Evolutionary conservation across 1,140 invertebrate genomes (phyloP).

Genomic region (Orussus abietinus): DNA sequence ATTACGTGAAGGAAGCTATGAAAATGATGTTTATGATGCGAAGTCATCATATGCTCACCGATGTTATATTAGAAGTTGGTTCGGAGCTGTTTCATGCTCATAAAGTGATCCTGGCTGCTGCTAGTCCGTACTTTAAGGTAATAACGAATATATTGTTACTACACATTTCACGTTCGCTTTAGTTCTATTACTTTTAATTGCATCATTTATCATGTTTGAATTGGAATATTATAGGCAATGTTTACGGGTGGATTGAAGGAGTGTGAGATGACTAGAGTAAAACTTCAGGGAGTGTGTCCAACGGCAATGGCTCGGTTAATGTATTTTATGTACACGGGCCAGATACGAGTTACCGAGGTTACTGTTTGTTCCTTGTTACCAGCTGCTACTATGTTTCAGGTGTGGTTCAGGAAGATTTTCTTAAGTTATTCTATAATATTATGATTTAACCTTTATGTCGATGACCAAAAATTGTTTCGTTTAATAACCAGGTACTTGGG

Average conservation of each 20-base stretch:
- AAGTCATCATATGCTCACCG: constrained; percentile 83
- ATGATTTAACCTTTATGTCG: no score
- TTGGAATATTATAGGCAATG: constrained; percentile 70
- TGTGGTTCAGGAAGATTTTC: constrained; percentile 48
- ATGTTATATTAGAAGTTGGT: constrained; percentile 82
- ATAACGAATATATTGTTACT: constrained; percentile 10
- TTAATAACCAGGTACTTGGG: no score
- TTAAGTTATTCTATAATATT: no score
- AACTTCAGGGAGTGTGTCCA: constrained; percentile 82
- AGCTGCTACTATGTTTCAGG: constrained; percentile 92
- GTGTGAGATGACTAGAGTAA: constrained; percentile 79
- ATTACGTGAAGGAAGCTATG: constrained; percentile 79
- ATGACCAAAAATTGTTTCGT: neutral
- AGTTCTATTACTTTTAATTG: constrained; percentile 6
- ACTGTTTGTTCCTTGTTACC: constrained; percentile 86
- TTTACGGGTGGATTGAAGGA: constrained; percentile 85
- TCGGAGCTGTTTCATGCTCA: constrained; percentile 84
- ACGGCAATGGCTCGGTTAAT: constrained; percentile 80
- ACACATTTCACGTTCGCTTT: constrained; percentile 11
- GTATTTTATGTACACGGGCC: constrained; percentile 88
- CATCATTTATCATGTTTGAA: constrained; percentile 12
- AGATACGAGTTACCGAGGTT: constrained; percentile 82
- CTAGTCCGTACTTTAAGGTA: constrained; percentile 92
- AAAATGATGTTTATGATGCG: constrained; percentile 89
- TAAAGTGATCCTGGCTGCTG: constrained; percentile 86